A percentile compares a stretch with the other conserved stretches of the same genome.
These are phyloP conservation scores for Dromiciops gliroides DNA, from an alignment of 2,113 vertebrate species.

Conservation along the genomic window DNA sequence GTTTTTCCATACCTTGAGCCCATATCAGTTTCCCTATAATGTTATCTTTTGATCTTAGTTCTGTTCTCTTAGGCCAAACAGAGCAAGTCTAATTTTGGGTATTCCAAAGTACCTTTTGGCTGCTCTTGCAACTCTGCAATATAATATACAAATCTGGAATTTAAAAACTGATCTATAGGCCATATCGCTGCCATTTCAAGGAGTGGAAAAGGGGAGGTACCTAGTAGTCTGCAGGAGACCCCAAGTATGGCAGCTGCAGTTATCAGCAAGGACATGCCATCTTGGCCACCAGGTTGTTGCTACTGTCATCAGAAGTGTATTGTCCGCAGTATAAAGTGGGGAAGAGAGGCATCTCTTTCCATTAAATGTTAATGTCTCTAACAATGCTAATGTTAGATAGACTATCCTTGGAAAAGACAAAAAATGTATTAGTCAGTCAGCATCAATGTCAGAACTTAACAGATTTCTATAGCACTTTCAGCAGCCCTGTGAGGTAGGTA, in stretches of 20 bases:
- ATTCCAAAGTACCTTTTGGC: background rate
- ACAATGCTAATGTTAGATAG: background rate
- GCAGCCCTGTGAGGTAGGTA: background rate
- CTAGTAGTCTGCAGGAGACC: background rate
- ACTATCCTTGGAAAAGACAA: background rate
- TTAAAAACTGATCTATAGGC: background rate
- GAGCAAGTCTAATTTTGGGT: background rate
- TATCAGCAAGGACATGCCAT: background rate
- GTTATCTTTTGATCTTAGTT: background rate
- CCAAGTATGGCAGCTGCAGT: background rate
- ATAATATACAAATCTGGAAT: background rate
- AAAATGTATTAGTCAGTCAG: background rate
- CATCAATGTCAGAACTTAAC: background rate
- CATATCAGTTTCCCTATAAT: background rate
- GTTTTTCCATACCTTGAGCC: background rate
- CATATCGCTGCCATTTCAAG: background rate
- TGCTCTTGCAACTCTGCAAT: background rate
- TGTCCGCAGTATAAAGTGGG: background rate
- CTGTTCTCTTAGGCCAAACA: background rate
- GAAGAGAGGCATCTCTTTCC: background rate
- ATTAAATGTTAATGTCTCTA: background rate
- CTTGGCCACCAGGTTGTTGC: background rate
- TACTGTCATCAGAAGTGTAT: background rate
- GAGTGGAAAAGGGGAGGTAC: background rate
- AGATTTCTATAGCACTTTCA: background rate